A percentile compares a stretch with the other conserved stretches of the same genome.
phyloP scores from a whole-genome alignment of 2,797 vertebrate genomes.

The Hipposideros larvatus region DNA sequence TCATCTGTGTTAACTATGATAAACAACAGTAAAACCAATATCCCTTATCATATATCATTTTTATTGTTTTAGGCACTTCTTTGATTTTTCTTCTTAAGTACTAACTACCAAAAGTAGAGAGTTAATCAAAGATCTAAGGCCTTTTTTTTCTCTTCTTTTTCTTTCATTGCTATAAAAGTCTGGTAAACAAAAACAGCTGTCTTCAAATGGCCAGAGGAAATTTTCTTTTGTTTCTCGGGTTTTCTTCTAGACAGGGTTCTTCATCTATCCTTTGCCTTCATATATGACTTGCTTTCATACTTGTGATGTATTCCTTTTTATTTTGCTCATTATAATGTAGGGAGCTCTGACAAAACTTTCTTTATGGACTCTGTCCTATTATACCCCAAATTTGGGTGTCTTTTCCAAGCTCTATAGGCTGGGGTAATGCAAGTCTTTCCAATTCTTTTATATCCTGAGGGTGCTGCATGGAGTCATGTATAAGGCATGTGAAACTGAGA shows the following conservation, averaged over 20 bases:
- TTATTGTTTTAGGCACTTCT: neutral
- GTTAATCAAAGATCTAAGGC: slow-evolving; percentile 17
- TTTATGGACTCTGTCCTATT: neutral
- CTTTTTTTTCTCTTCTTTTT: slow-evolving; percentile 45
- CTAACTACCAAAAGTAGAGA: neutral
- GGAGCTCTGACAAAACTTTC: neutral
- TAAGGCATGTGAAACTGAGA: neutral
- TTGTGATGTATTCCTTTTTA: neutral
- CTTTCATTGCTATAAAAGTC: slow-evolving; percentile 31
- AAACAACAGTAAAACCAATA: slow-evolving; percentile 21
- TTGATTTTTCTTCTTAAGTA: neutral
- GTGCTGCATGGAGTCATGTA: neutral
- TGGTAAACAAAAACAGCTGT: neutral
- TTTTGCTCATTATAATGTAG: neutral
- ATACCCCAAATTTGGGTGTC: neutral
- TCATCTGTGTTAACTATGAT: neutral
- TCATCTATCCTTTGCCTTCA: neutral
- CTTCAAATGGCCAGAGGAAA: neutral
- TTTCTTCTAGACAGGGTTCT: neutral
- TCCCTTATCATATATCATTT: neutral
- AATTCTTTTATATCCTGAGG: neutral
- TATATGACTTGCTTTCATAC: neutral
- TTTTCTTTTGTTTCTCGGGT: neutral
- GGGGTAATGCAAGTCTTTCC: neutral
- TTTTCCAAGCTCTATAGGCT: neutral